phyloP scores from a whole-genome alignment of 2,113 vertebrate genomes.

The Ceuthmochares aereus region DNA sequence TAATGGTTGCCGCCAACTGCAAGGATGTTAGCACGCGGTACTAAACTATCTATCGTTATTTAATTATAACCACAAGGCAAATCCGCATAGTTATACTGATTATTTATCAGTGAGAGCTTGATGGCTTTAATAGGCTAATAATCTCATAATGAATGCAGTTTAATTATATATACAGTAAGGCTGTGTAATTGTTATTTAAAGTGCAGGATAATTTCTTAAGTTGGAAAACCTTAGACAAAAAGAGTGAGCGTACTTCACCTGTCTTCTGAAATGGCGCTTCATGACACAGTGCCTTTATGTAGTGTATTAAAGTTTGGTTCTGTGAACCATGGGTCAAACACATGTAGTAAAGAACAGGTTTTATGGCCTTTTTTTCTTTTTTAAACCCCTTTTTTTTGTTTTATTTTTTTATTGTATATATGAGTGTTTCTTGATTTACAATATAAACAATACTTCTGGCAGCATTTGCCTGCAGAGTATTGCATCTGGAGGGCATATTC shows the following conservation, averaged over 20 bases:
- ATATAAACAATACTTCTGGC: neutral
- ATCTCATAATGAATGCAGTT: conserved; percentile 29
- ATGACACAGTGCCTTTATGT: neutral
- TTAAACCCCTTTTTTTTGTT: too few species aligned
- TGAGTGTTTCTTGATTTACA: neutral
- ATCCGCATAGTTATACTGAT: neutral
- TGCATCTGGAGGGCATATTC: neutral
- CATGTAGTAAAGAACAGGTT: neutral
- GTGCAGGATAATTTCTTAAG: neutral
- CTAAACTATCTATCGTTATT: neutral
- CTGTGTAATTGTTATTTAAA: conserved; percentile 8
- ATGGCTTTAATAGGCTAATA: conserved; percentile 36
- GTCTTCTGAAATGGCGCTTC: fast-evolving
- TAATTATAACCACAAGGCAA: conserved; percentile 38
- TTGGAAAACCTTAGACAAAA: neutral
- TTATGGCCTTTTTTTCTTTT: neutral
- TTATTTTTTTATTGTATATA: fast-evolving
- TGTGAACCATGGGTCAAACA: neutral
- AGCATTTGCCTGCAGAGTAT: neutral
- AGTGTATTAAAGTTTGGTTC: neutral
- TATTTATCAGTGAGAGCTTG: conserved; percentile 55
- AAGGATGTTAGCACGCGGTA: neutral
- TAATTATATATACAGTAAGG: neutral
- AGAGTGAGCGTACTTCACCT: fast-evolving
- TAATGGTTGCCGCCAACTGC: neutral